Conservation (phyloP, 2,797 vertebrate species). For the Channa striata region DNA sequence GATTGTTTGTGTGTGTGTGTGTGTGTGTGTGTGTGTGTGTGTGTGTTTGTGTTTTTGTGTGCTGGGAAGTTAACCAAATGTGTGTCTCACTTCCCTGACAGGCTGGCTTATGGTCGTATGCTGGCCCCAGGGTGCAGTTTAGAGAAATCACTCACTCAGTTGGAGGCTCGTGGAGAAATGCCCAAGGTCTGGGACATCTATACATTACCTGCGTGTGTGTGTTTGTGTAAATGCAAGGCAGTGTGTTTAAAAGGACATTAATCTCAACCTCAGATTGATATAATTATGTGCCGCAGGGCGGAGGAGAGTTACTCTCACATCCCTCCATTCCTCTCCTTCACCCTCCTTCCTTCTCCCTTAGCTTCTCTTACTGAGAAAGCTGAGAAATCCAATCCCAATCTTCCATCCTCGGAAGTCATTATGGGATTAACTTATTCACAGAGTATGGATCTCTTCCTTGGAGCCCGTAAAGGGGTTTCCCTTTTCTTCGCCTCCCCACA, state of each 20-base stretch:
- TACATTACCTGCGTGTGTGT: slow-evolving; percentile 61
- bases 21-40: slow-evolving; percentile 40
- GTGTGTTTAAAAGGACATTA: slow-evolving; percentile 76
- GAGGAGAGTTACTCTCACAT: slow-evolving; percentile 51
- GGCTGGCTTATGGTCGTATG: slow-evolving; percentile 63
- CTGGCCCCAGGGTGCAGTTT: slow-evolving; percentile 77
- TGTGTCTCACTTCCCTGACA: slow-evolving; percentile 63
- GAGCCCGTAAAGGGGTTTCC: slow-evolving; percentile 39
- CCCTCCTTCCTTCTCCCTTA: slow-evolving; percentile 30
- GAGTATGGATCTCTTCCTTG: slow-evolving; percentile 57
- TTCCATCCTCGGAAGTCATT: slow-evolving; percentile 73
- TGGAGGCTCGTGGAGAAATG: slow-evolving; percentile 71
- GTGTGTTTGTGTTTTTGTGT: slow-evolving; percentile 33
- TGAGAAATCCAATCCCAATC: slow-evolving; percentile 63
- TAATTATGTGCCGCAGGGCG: slow-evolving; percentile 76
- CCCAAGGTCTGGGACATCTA: slow-evolving; percentile 68
- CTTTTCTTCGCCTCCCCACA: slow-evolving; percentile 35
- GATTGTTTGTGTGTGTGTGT: slow-evolving; percentile 51
- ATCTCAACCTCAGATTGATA: slow-evolving; percentile 79
- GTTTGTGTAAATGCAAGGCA: slow-evolving; percentile 29
- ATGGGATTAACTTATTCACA: slow-evolving; percentile 78
- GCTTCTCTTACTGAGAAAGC: slow-evolving; percentile 44
- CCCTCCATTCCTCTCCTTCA: slow-evolving; percentile 28
- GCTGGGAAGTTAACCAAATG: slow-evolving; percentile 77
- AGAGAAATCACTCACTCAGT: slow-evolving; percentile 77